Conservation (phyloP, 2,797 vertebrate genomes). For the Lophius americanus region DNA sequence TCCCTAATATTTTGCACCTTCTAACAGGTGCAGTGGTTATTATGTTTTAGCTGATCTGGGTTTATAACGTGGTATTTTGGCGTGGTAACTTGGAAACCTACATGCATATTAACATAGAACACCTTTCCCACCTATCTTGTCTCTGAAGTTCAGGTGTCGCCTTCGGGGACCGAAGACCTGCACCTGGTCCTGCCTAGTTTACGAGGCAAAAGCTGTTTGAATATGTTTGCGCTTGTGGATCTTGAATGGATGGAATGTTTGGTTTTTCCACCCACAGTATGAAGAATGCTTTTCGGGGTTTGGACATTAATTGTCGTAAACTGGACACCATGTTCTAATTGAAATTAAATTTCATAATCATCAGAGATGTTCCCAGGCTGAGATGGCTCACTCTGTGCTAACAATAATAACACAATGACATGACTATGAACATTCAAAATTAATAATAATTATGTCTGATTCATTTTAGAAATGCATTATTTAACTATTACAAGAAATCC, state of each 20-base stretch:
- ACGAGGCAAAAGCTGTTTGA: constrained; percentile 12
- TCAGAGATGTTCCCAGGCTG: neutral
- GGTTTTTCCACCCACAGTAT: neutral
- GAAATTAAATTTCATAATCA: neutral
- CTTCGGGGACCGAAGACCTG: constrained; percentile 25
- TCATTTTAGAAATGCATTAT: neutral
- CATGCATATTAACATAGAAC: neutral
- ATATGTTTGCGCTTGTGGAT: constrained; percentile 32
- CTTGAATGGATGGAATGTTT: neutral
- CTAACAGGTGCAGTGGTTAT: too few species aligned
- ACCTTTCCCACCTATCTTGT: constrained; percentile 34
- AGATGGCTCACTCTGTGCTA: neutral
- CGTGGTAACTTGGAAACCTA: neutral
- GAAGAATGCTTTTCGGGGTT: neutral
- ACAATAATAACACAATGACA: too few species aligned
- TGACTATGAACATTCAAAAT: too few species aligned
- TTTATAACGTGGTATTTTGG: constrained; percentile 34
- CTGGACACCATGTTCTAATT: neutral
- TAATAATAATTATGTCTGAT: too few species aligned
- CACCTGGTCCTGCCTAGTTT: constrained; percentile 55
- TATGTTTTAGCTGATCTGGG: constrained; percentile 19
- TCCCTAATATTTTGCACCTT: too few species aligned
- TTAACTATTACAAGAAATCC: neutral
- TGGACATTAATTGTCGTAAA: neutral
- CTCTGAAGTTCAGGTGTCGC: constrained; percentile 54